A percentile compares a stretch with the other conserved stretches of the same genome.
Evolutionary conservation across 2,113 vertebrate genomes (phyloP).

Genomic region (Dipodomys spectabilis): DNA sequence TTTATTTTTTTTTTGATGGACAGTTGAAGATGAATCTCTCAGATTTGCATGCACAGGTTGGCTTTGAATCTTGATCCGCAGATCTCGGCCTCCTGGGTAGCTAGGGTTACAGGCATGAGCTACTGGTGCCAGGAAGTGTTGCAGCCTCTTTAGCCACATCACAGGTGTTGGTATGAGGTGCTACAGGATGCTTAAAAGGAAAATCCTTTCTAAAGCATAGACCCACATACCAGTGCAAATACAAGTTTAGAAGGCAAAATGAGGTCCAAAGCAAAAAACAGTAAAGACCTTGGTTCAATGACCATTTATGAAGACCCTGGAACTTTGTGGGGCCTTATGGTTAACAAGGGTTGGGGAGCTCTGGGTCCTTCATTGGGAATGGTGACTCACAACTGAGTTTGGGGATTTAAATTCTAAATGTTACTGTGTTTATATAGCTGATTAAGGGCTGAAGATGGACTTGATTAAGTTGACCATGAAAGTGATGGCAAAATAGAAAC

Average conservation of each 20-base stretch:
- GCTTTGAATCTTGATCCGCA: too few species aligned
- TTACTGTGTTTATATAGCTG: neutral
- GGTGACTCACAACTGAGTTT: neutral
- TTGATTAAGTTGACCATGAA: neutral
- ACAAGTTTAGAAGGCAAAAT: conserved; percentile 9
- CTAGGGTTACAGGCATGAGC: too few species aligned
- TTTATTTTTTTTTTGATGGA: too few species aligned
- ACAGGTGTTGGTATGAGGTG: neutral
- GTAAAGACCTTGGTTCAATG: neutral
- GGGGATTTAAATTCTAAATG: neutral
- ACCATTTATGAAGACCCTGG: neutral
- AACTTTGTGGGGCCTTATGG: neutral
- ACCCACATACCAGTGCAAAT: neutral
- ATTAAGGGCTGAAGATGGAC: neutral
- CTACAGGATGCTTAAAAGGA: neutral
- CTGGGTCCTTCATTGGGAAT: neutral
- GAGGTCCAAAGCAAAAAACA: neutral
- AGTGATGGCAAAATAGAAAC: neutral
- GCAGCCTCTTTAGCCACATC: neutral
- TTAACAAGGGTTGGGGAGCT: too few species aligned
- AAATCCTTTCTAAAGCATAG: neutral
- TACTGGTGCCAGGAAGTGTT: too few species aligned
- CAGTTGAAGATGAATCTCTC: too few species aligned
- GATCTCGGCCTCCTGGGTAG: too few species aligned
- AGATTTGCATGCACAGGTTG: too few species aligned